phyloP scores from a whole-genome alignment of 2,888 invertebrate species.

The Branchellion lobata region DNA sequence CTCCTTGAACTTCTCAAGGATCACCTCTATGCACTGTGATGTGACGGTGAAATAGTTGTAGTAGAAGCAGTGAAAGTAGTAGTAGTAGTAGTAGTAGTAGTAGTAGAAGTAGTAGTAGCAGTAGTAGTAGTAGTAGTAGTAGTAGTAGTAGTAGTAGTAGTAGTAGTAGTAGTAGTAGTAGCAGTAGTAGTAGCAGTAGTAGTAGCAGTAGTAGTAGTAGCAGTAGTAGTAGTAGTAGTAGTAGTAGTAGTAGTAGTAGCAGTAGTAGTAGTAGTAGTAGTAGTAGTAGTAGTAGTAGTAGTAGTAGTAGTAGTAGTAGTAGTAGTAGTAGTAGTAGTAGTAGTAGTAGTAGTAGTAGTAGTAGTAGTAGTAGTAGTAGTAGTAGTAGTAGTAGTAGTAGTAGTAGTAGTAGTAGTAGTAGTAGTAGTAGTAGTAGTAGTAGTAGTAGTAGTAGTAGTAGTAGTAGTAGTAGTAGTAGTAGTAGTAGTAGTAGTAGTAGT shows the following conservation, averaged over 20 bases:
- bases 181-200: constrained; percentile 37
- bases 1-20: constrained; percentile 95
- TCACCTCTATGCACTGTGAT: constrained; percentile 64
- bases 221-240: constrained; percentile 30
- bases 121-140: constrained; percentile 36
- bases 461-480: neutral
- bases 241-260: constrained; percentile 29
- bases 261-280: neutral
- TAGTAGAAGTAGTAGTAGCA: constrained; percentile 26
- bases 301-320: neutral
- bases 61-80: no score
- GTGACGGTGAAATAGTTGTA: neutral
- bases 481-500: neutral
- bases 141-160: constrained; percentile 39
- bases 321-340: neutral
- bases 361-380: neutral
- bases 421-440: no score
- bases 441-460: neutral
- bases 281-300: neutral
- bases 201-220: constrained; percentile 39
- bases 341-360: neutral
- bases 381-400: constrained; percentile 3
- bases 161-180: constrained; percentile 39
- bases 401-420: no score
- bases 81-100: constrained; percentile 13